Conservation (phyloP, 2,888 invertebrate genomes). For the Drosophila colorata region DNA sequence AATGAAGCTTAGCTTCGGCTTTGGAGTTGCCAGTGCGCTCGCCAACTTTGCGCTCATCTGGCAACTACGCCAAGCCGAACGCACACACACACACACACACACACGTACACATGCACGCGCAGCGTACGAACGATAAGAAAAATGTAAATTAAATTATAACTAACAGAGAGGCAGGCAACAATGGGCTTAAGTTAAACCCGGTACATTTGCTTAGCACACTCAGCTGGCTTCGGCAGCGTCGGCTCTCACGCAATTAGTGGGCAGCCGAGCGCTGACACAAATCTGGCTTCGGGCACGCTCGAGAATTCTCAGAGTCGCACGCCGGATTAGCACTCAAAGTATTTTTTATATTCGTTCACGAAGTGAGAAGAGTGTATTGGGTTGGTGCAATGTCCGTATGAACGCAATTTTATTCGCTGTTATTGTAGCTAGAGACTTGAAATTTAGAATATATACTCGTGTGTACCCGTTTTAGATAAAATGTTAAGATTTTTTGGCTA, state of each 20-base stretch:
- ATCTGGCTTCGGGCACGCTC: slow-evolving; percentile 45
- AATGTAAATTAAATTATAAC: slow-evolving; percentile 76
- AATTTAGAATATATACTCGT: no score
- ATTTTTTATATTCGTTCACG: no score
- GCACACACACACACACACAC: slow-evolving; percentile 10
- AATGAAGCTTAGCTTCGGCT: slow-evolving; percentile 74
- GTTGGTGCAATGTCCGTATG: no score
- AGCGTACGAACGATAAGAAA: slow-evolving; percentile 46
- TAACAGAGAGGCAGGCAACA: slow-evolving; percentile 57
- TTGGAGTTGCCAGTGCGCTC: slow-evolving; percentile 65
- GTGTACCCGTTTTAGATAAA: no score
- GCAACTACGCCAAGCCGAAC: slow-evolving; percentile 42
- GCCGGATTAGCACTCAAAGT: slow-evolving; percentile 25
- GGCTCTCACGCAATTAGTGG: slow-evolving; percentile 73
- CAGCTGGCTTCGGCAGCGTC: slow-evolving; percentile 18
- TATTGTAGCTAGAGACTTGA: no score
- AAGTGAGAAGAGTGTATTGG: no score
- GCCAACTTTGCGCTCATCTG: slow-evolving; percentile 45
- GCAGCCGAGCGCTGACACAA: slow-evolving; percentile 52
- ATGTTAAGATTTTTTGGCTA: no score
- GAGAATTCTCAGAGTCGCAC: slow-evolving; percentile 44
- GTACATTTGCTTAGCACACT: slow-evolving; percentile 55
- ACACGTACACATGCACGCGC: slow-evolving; percentile 6
- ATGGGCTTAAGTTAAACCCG: slow-evolving; percentile 54
- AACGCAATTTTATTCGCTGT: no score